phyloP scores from a whole-genome alignment of 2,888 invertebrate genomes.

The Polyommatus icarus region DNA sequence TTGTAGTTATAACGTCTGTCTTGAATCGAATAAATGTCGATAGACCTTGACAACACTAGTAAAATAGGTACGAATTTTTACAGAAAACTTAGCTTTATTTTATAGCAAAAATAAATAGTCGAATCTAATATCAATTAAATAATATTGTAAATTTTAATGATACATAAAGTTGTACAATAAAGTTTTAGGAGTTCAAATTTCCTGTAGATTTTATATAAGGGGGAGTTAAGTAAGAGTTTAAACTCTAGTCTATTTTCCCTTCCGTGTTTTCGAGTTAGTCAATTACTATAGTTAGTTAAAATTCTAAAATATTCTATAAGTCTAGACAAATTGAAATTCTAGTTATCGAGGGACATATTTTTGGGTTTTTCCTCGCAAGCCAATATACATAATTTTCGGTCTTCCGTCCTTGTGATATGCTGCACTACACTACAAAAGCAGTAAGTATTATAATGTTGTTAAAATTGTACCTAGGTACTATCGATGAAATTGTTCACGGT shows the following conservation, averaged over 20 bases:
- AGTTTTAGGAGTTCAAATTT: background rate
- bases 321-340: background rate
- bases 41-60: background rate
- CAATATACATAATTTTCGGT: background rate
- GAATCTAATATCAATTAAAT: no score
- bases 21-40: background rate
- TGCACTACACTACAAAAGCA: background rate
- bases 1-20: background rate
- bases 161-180: background rate
- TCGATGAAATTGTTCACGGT: background rate
- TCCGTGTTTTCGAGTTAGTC: background rate
- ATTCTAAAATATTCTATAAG: background rate
- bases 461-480: background rate
- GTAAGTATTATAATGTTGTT: background rate
- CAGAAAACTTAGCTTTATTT: no score
- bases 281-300: background rate
- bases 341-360: background rate
- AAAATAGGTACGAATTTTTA: background rate
- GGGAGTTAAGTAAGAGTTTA: background rate
- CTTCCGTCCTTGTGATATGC: background rate
- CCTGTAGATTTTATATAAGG: background rate
- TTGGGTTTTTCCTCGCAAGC: background rate
- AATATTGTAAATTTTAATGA: no score
- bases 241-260: background rate
- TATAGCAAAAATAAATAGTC: no score